A percentile compares a stretch with the other conserved stretches of the same genome.
phyloP scores from a whole-genome alignment of 2,888 invertebrate genomes.

The Lasioglossum figueresi region DNA sequence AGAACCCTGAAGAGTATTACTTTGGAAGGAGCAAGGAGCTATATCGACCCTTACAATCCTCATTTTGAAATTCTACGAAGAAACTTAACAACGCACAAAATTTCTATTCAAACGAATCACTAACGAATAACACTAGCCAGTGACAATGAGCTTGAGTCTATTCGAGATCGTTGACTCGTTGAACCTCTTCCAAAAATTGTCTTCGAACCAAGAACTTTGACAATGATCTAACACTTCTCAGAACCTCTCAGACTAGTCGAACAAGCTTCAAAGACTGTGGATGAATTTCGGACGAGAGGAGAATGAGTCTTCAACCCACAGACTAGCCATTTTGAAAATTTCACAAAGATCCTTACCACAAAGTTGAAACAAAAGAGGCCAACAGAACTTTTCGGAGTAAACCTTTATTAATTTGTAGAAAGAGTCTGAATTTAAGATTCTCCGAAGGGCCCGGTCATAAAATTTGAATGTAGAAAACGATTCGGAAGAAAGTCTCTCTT shows the following conservation, averaged over 20 bases:
- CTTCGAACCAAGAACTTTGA: neutral
- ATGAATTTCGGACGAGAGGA: neutral
- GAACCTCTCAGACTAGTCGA: neutral
- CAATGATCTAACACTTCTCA: neutral
- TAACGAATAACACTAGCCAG: neutral
- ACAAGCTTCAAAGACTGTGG: neutral
- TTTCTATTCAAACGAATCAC: too few species aligned
- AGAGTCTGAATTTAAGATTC: neutral
- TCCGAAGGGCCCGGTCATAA: neutral
- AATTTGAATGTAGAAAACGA: neutral
- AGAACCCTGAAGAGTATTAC: neutral
- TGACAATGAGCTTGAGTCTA: neutral
- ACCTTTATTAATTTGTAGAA: neutral
- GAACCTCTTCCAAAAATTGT: neutral
- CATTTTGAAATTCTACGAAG: neutral
- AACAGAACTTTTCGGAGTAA: neutral
- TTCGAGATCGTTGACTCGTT: neutral
- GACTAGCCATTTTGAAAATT: neutral
- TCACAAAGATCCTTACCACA: neutral
- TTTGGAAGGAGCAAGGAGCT: too few species aligned
- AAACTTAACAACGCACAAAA: neutral
- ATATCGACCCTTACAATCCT: neutral
- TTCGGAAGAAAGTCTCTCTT: neutral
- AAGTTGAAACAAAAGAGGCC: neutral
- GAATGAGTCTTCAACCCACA: neutral